Evolutionary conservation across 2,797 vertebrate genomes (phyloP), one percentile per base, ranked within the genome.

Genomic region (Xenops minutus): DNA sequence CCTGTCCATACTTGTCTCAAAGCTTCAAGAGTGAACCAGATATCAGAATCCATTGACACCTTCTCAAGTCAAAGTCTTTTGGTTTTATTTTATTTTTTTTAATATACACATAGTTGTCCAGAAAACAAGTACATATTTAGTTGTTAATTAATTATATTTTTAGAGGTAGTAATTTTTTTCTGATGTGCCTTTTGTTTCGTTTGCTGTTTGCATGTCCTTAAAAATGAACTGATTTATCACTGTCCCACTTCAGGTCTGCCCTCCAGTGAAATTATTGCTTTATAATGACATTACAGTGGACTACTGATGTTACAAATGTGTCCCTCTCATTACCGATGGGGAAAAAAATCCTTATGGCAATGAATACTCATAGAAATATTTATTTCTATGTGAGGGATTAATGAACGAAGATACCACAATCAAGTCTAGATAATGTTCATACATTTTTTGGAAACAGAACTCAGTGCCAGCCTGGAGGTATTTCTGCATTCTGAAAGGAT

Each of bases 371-470:
- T 2, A 24, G 11, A 74, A 71, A 27, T 77, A 48, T 24, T 74
- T 76, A 32, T 52, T 63, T 85, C 43, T 67, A 0, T 55, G 11
- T n/a, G 39, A 73, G n/a, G 10, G 10, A 63, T 67, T 85, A 59
- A 67, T 74, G 39, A 80, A 44, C 30, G 56, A 61, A 48, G 14
- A 29, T n/a, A 44, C 2, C 9, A 26, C 10, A 36, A 4, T 71
- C 30, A 46, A 46, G 23, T 39, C 13, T 55, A 51, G 48, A 48
- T 59, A 55, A 44, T 0, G 0, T 44, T 12, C 6, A 10, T 34
- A 2, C 0, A 0, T 14, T 52, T 66, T 88, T 67, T 46, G 49
- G 23, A 83, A 94, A 34, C 2, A 4, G 29, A 86, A 49, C 7
- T 56, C 8, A 1, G 1, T 52, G 18, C 63, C 20, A 63, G 1